These are phyloP conservation scores for Polia nebulosa DNA, from an alignment of 2,888 invertebrate species.

Conservation along the genomic window DNA sequence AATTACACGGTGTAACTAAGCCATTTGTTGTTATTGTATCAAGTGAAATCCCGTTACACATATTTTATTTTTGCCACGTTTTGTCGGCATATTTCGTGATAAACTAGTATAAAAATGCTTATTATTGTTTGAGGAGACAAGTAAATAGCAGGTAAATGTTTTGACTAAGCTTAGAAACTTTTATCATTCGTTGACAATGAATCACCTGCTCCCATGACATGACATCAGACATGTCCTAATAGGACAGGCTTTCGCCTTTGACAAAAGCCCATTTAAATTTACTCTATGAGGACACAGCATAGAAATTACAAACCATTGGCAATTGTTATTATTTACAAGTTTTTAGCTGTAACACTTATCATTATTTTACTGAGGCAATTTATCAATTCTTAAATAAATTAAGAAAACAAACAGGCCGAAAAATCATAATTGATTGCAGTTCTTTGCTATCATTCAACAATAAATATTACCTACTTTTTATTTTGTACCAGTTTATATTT, in stretches of 20 bases:
- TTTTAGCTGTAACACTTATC: not conserved
- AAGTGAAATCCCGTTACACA: slow-evolving; percentile 64
- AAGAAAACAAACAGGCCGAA: not conserved
- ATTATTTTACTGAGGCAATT: not conserved
- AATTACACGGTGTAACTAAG: slow-evolving; percentile 4
- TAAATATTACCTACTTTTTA: not conserved
- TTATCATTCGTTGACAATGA: slow-evolving; percentile 55
- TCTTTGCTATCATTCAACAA: not conserved
- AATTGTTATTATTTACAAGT: not conserved
- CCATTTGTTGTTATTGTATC: slow-evolving; percentile 18
- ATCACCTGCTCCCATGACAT: slow-evolving; percentile 60
- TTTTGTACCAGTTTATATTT: not conserved
- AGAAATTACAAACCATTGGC: not conserved
- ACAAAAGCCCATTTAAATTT: not conserved
- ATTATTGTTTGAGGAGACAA: slow-evolving; percentile 57
- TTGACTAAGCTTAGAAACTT: not conserved
- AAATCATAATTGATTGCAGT: not conserved
- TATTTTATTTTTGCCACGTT: slow-evolving; percentile 82
- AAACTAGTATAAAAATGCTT: slow-evolving; percentile 69
- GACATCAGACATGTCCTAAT: slow-evolving; percentile 73
- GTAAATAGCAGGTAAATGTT: slow-evolving; percentile 56
- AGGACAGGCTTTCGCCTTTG: slow-evolving; percentile 14
- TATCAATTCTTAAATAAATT: slow-evolving; percentile 1
- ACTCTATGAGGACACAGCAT: not conserved
- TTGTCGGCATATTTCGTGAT: slow-evolving; percentile 66